Conservation (phyloP, 2,888 invertebrate genomes). For the Tetragonisca angustula region DNA sequence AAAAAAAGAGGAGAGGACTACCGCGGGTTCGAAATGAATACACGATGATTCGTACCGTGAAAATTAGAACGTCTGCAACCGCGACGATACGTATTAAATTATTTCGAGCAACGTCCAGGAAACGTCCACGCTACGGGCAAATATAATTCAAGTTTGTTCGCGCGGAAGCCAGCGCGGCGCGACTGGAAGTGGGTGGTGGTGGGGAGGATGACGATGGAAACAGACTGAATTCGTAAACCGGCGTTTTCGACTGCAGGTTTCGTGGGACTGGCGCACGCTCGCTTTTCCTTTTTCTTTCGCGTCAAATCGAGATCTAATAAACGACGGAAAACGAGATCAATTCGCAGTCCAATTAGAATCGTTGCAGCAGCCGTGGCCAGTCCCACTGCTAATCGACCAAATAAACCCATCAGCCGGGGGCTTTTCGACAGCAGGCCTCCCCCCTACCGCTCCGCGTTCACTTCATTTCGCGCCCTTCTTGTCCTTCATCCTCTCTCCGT, state of each 20-base stretch:
- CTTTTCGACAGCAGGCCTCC: neutral
- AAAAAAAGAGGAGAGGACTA: neutral
- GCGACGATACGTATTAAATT: conserved; percentile 24
- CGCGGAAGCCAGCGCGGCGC: neutral
- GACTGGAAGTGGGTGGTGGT: neutral
- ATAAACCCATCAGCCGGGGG: neutral
- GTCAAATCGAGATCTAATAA: conserved; percentile 39
- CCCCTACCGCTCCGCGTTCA: too few species aligned
- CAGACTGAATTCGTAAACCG: conserved; percentile 7
- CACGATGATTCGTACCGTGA: neutral
- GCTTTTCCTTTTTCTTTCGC: conserved; percentile 28
- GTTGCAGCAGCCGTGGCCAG: neutral
- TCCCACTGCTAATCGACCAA: conserved; percentile 20
- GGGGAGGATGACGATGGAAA: neutral
- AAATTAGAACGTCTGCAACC: neutral
- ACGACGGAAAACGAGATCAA: conserved; percentile 39
- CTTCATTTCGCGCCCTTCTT: neutral
- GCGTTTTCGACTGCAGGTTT: neutral
- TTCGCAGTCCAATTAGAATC: conserved; percentile 51
- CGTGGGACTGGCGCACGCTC: neutral
- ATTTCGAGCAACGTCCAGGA: conserved; percentile 18
- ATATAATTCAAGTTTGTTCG: conserved; percentile 24
- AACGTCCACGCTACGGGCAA: neutral
- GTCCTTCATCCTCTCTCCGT: neutral
- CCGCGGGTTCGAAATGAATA: neutral